phyloP scores from a whole-genome alignment of 2,113 vertebrate genomes.

The Perca schrenkii region DNA sequence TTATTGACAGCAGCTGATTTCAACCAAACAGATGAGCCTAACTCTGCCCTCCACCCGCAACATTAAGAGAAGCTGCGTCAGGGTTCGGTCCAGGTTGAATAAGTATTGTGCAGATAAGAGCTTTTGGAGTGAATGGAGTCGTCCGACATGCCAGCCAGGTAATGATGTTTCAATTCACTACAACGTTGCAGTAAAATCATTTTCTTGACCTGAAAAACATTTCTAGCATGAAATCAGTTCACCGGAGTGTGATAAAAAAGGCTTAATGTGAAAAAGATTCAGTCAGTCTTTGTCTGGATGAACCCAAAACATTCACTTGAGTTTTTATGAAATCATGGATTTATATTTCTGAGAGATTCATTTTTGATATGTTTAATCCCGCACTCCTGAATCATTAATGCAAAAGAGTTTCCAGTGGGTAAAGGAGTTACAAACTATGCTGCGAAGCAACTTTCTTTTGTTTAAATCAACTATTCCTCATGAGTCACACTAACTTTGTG shows the following conservation, averaged over 20 bases:
- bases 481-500: not conserved
- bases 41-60: not conserved
- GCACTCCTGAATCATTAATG: not conserved
- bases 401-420: not conserved
- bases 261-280: not conserved
- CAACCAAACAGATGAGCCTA: constrained; percentile 41
- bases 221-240: not conserved
- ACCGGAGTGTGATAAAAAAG: not conserved
- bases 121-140: constrained; percentile 84
- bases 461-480: not conserved
- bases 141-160: constrained; percentile 68
- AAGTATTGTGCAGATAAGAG: constrained; percentile 73
- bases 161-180: not conserved
- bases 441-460: not conserved
- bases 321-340: not conserved
- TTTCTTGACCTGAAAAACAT: not conserved
- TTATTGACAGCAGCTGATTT: constrained; percentile 35
- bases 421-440: not conserved
- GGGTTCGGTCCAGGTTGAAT: constrained; percentile 75
- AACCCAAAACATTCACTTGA: not conserved
- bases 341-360: not conserved
- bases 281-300: not conserved
- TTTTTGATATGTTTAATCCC: not conserved
- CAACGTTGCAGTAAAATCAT: not conserved
- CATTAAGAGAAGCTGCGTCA: constrained; percentile 65